These are phyloP conservation scores for Gasteruption jaculator DNA, from an alignment of 2,888 invertebrate species.

Conservation along the genomic window DNA sequence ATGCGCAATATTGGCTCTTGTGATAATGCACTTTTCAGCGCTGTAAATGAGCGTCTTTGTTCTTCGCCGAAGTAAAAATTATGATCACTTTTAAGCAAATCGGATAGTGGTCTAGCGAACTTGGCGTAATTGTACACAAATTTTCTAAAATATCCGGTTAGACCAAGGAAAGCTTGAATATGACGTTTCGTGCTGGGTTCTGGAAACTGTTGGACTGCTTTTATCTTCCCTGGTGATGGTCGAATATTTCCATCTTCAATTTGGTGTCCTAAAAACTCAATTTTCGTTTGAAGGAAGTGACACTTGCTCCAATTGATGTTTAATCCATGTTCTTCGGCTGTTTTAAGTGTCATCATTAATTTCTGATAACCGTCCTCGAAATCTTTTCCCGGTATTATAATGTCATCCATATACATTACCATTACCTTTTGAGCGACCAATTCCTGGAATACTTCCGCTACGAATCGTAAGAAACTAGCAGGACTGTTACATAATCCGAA, in stretches of 20 bases:
- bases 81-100: slow-evolving; percentile 21
- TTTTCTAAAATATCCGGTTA: slow-evolving; percentile 7
- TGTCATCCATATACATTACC: slow-evolving; percentile 15
- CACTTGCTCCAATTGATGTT: slow-evolving; percentile 15
- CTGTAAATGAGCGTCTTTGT: slow-evolving; percentile 3
- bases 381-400: slow-evolving; percentile 14
- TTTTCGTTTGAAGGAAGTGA: slow-evolving; percentile 7
- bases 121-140: slow-evolving; percentile 4
- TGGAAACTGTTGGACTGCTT: slow-evolving; percentile 14
- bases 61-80: slow-evolving; percentile 13
- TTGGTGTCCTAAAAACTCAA: slow-evolving; percentile 12
- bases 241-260: slow-evolving; percentile 9
- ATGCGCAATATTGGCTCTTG: slow-evolving; percentile 13
- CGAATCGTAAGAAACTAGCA: slow-evolving; percentile 13
- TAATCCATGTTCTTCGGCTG: slow-evolving; percentile 7
- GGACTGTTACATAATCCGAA: slow-evolving; percentile 17
- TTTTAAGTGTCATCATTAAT: slow-evolving; percentile 4
- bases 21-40: slow-evolving; percentile 12
- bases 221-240: slow-evolving; percentile 13
- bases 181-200: background rate
- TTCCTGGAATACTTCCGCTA: slow-evolving; percentile 21
- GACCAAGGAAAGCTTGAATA: slow-evolving; percentile 5
- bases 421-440: background rate
- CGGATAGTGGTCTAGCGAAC: slow-evolving; percentile 27
- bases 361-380: slow-evolving; percentile 4